Base-by-base conservation (phyloP, 2,113 vertebrate genomes). In the Pica pica region DNA sequence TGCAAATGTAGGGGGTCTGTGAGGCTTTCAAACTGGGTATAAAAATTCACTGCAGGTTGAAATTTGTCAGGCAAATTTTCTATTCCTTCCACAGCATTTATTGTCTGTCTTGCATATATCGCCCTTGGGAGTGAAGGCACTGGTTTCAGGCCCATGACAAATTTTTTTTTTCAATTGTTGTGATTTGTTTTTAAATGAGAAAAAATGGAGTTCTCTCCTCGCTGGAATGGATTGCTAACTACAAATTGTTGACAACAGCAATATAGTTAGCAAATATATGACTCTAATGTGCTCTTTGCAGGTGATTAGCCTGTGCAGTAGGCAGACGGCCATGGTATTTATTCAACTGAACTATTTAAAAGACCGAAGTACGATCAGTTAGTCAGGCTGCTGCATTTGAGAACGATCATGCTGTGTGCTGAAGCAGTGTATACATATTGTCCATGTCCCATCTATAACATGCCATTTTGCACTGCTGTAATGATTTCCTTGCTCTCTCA, bases 141-240 rank as follows among this genome's bases (percentile, higher is more conserved):
- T 59, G 42, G 18, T 91, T 81, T 95, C 61, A 61, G 61, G 46
- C 44, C 69, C 22, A 10, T 82, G 91, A 73, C 78, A 49, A 35
- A 39, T 61, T 83, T 69, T 86, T 53, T 63, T 90, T 84, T 87
- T 41, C 75, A 90, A 69, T 91, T 93, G 91, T 35, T 79, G 84
- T 85, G 87, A 91, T 96, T 93, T 95, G 84, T 94, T 97, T 94
- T 91, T 91, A 85, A 94, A 94, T 39, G 81, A 93, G 89, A 84
- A 95, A 83, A 85, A 93, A 95, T 87, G 69, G 89, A 85, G 78
- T 83, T 91, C 55, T 89, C 42, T 79, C 50, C 69, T 90, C 55
- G 39, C 27, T 0, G 0, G 55, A 83, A 95, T 50, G 56, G 87
- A 95, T 96, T 84, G 75, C 68, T 76, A 83, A 93, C 87, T 91